A percentile compares a stretch with the other conserved stretches of the same genome.
Evolutionary conservation across 2,888 invertebrate species (phyloP).

Genomic region (Cancer borealis): DNA sequence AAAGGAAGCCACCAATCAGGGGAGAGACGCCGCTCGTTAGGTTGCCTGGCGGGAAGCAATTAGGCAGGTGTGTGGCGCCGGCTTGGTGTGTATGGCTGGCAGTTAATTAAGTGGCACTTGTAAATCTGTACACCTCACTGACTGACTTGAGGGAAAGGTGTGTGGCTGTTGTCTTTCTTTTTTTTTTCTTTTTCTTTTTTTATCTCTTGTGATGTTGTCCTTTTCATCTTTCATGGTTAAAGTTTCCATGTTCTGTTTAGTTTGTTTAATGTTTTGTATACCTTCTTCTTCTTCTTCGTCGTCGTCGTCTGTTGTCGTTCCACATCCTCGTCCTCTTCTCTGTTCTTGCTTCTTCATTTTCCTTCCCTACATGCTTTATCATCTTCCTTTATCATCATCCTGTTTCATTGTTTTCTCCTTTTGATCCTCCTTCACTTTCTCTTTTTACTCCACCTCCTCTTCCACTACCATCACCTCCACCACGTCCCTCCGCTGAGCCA

Average conservation of each 20-base stretch:
- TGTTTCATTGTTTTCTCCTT: not conserved
- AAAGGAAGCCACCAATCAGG: constrained; percentile 65
- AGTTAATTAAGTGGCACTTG: constrained; percentile 35
- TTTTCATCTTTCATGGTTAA: constrained; percentile 22
- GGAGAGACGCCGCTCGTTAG: constrained; percentile 56
- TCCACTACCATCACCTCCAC: not conserved
- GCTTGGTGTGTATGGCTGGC: not conserved
- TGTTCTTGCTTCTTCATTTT: not conserved
- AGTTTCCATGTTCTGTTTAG: no score
- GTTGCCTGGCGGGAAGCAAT: constrained; percentile 64
- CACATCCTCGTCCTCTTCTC: not conserved
- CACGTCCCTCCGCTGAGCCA: not conserved
- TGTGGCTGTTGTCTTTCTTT: not conserved
- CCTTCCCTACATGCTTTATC: not conserved
- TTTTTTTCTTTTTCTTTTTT: not conserved
- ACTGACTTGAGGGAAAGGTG: not conserved
- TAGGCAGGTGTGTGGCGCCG: constrained; percentile 50
- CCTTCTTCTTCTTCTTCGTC: no score
- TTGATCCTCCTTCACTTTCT: not conserved
- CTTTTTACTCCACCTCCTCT: not conserved
- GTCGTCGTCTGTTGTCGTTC: no score
- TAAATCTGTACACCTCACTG: not conserved
- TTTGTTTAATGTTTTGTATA: no score
- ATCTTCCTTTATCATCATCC: not conserved
- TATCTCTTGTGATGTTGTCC: not conserved